Conservation (phyloP, 2,888 invertebrate species). For the Nasonovia ribisnigri region DNA sequence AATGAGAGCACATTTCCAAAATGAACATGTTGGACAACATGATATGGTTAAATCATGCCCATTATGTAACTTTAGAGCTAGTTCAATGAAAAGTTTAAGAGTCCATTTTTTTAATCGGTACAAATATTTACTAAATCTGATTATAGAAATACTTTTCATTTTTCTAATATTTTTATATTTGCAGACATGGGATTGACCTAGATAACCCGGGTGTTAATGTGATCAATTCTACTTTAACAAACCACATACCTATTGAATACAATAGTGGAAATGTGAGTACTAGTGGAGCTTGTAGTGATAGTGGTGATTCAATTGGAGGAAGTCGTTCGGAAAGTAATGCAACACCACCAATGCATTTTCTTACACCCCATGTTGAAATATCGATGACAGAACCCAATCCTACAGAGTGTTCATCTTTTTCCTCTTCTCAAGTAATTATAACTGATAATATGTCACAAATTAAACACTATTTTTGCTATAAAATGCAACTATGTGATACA, state of each 20-base stretch:
- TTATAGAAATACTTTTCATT: constrained; percentile 33
- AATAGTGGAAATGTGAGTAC: constrained; percentile 69
- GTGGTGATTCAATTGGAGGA: constrained; percentile 82
- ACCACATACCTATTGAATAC: constrained; percentile 74
- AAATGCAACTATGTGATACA: neutral
- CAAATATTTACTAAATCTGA: constrained; percentile 63
- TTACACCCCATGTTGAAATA: constrained; percentile 92
- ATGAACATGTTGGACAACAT: constrained; percentile 91
- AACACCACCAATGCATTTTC: constrained; percentile 91
- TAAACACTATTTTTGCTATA: neutral
- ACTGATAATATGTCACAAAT: neutral
- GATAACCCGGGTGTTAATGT: constrained; percentile 82
- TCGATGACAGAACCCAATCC: constrained; percentile 82
- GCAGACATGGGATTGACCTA: constrained; percentile 88
- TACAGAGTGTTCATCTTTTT: constrained; percentile 38
- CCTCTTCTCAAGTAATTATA: constrained; percentile 42
- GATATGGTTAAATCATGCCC: constrained; percentile 92
- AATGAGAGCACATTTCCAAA: constrained; percentile 93
- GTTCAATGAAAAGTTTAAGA: constrained; percentile 89
- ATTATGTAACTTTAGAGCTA: constrained; percentile 88
- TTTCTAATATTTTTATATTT: constrained; percentile 61
- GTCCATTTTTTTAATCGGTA: constrained; percentile 91
- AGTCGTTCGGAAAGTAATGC: constrained; percentile 87
- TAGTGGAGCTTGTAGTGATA: constrained; percentile 77
- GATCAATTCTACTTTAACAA: constrained; percentile 71